phyloP scores from a whole-genome alignment of 2,113 vertebrate species.

The Panthera tigris region DNA sequence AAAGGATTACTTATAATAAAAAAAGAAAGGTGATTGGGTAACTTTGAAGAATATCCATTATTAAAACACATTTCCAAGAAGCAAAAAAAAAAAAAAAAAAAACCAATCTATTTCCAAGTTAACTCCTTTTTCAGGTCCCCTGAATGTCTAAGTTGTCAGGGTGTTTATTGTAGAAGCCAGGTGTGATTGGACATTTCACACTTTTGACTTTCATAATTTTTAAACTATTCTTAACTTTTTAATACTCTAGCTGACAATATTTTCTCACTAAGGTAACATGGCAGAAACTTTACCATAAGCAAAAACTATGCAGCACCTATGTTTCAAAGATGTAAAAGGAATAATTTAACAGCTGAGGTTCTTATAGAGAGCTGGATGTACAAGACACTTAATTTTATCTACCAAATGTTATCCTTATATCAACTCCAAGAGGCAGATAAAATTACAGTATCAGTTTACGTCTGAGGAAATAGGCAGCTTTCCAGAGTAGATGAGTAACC shows the following conservation, averaged over 20 bases:
- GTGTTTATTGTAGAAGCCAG: slow-evolving; percentile 36
- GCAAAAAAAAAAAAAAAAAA: neutral
- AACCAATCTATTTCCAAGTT: slow-evolving; percentile 62
- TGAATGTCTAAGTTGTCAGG: slow-evolving; percentile 48
- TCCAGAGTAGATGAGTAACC: neutral
- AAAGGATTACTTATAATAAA: slow-evolving; percentile 76
- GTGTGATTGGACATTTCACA: neutral
- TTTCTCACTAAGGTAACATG: neutral
- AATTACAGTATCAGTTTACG: neutral
- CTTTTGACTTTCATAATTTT: neutral
- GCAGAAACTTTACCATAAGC: neutral
- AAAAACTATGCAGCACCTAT: neutral
- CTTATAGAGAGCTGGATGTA: neutral
- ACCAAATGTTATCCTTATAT: neutral
- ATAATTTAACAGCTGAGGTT: neutral
- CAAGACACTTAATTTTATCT: neutral
- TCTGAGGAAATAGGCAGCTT: neutral
- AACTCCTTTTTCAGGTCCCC: neutral
- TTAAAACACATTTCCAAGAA: slow-evolving; percentile 65
- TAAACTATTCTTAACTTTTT: slow-evolving; percentile 25
- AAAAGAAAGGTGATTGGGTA: slow-evolving; percentile 68
- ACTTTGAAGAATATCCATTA: slow-evolving; percentile 51
- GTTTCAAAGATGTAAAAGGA: neutral
- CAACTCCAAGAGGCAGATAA: neutral
- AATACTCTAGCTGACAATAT: neutral